These are phyloP conservation scores for Crypturellus tataupa DNA, from an alignment of 2,797 vertebrate species.

Conservation along the genomic window DNA sequence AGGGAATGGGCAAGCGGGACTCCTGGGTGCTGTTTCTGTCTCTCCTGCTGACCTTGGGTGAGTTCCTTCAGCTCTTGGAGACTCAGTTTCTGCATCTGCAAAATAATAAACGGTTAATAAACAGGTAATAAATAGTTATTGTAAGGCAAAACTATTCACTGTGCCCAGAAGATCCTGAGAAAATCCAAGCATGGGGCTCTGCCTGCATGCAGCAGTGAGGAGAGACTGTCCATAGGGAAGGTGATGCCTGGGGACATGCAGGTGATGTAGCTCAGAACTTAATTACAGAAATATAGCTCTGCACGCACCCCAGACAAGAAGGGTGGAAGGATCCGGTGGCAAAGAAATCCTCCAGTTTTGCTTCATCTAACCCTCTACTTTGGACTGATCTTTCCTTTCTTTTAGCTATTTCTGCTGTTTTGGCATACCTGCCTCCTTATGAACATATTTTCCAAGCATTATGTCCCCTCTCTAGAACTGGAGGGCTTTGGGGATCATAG, in stretches of 20 bases:
- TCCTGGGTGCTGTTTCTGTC: neutral
- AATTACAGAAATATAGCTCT: no score
- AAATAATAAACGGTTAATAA: neutral
- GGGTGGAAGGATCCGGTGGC: neutral
- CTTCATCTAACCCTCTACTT: neutral
- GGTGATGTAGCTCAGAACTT: neutral
- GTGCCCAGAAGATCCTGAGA: neutral
- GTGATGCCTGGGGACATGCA: fast-evolving
- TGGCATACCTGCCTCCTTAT: neutral
- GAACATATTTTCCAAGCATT: neutral
- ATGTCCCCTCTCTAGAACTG: neutral
- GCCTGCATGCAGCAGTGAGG: neutral
- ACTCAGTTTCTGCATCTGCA: constrained; percentile 18
- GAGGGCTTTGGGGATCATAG: neutral
- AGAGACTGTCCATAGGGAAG: neutral
- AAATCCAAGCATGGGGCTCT: neutral
- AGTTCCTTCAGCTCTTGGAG: neutral
- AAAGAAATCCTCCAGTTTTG: neutral
- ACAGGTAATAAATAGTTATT: neutral
- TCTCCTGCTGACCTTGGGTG: constrained; percentile 33
- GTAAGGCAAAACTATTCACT: neutral
- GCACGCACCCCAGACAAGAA: neutral
- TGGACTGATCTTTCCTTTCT: neutral
- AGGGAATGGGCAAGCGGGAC: neutral
- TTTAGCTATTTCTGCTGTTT: neutral